Base-by-base conservation (phyloP, 2,113 vertebrate species). In the Pithys albifrons region DNA sequence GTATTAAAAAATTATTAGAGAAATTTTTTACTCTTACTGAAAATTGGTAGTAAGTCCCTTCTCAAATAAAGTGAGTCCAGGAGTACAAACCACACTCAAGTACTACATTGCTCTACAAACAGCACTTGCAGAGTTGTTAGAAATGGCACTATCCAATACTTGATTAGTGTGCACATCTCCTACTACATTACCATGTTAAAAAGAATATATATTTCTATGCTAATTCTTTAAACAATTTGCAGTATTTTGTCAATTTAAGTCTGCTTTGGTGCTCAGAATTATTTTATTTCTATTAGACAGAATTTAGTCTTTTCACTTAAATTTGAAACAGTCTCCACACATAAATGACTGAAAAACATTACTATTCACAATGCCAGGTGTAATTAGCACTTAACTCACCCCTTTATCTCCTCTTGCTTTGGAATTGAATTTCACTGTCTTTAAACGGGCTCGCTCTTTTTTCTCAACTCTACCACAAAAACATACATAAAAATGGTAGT, bases 361-460 rank as follows among this genome's bases (percentile, higher is more conserved):
- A 87, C 29, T 43, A 80, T 57, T 62, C 45, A 76, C 37, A 84
- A 76, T n/a, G 28, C 29, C 48, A 85, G 70, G 48, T 92, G 39
- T 75, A 97, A 95, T 29, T 46, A 71, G 95, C 43, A 85, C 91
- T 96, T 94, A 95, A 98, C 99, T 99, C 97, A 99, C 99, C 99
- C 98, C 99, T 98, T 99, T 98, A 85, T 99, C 99, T 93, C 98
- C 98, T 97, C 99, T 98, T 66, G 99, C 98, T 98, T 99, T 99
- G 71, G 99, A 98, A 97, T 99, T 99, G 95, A 99, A 99, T 97
- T 99, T 99, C 93, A 99, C 99, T 3, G 99, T 99, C 98, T 99
- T 99, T 98, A 99, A 98, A 22, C 99, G 97, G 7, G 99, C 99
- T 92, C 99, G 88, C 96, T 99, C 99, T 95, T 99, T 99, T 97